A percentile compares a stretch with the other conserved stretches of the same genome.
phyloP scores from a whole-genome alignment of 2,113 vertebrate species.

The Centropus bengalensis region DNA sequence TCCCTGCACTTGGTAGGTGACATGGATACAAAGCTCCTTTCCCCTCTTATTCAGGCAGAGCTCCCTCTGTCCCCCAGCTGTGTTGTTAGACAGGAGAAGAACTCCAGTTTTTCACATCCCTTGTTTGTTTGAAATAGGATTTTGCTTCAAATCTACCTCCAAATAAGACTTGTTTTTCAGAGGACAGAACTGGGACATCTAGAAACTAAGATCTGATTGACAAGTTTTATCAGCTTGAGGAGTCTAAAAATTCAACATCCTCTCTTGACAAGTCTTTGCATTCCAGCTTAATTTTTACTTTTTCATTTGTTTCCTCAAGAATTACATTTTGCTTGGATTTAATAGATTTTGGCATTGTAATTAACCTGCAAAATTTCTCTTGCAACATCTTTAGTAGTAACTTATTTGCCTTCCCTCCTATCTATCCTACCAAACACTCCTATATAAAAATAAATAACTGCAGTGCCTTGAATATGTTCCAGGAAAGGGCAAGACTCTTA shows the following conservation, averaged over 20 bases:
- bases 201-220: background rate
- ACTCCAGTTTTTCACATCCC: background rate
- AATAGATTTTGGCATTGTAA: background rate
- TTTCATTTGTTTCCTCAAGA: background rate
- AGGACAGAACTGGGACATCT: background rate
- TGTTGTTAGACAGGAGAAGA: background rate
- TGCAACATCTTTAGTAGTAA: background rate
- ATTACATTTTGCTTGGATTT: background rate
- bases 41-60: background rate
- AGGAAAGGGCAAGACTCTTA: background rate
- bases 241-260: background rate
- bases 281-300: background rate
- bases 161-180: constrained; percentile 10
- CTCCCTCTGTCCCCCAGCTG: background rate
- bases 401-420: background rate
- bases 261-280: background rate
- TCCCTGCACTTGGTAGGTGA: background rate
- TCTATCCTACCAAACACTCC: background rate
- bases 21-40: background rate
- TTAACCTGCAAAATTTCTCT: background rate
- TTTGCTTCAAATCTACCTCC: background rate
- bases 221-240: background rate
- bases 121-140: background rate
- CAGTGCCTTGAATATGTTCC: background rate
- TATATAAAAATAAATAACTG: background rate